Evolutionary conservation across 2,888 invertebrate genomes (phyloP).

Genomic region (Hirtodrosophila trivittata): DNA sequence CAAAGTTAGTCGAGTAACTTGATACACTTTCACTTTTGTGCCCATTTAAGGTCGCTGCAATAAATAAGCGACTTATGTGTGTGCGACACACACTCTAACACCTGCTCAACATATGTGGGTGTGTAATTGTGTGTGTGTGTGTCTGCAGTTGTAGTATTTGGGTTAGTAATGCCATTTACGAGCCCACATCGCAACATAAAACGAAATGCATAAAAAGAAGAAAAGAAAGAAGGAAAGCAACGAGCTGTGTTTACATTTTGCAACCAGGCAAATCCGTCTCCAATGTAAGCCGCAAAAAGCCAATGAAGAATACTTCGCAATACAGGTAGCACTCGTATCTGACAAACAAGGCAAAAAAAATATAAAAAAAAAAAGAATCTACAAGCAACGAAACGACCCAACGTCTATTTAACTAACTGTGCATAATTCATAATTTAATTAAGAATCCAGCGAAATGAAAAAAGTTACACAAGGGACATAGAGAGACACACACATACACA

Average conservation of each 20-base stretch:
- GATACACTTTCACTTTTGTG: constrained; percentile 79
- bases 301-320: constrained; percentile 36
- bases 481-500: constrained; percentile 18
- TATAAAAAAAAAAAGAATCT: constrained; percentile 17
- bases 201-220: constrained; percentile 50
- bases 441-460: constrained; percentile 82
- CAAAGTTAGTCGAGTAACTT: constrained; percentile 58
- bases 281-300: constrained; percentile 71
- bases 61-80: constrained; percentile 79
- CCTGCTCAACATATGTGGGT: constrained; percentile 21
- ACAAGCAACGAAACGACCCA: constrained; percentile 15
- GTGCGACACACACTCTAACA: constrained; percentile 34
- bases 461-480: constrained; percentile 77
- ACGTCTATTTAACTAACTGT: constrained; percentile 83
- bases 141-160: constrained; percentile 69
- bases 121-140: constrained; percentile 19
- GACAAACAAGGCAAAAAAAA: constrained; percentile 9
- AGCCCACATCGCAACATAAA: constrained; percentile 63
- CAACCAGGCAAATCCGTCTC: constrained; percentile 65
- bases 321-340: constrained; percentile 25
- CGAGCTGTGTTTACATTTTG: constrained; percentile 55
- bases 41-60: constrained; percentile 78
- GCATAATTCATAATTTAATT: constrained; percentile 83
- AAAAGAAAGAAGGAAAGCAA: constrained; percentile 1
- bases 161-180: constrained; percentile 82